Conservation (phyloP, 2,888 invertebrate species). For the Cacoxenus indagator region DNA sequence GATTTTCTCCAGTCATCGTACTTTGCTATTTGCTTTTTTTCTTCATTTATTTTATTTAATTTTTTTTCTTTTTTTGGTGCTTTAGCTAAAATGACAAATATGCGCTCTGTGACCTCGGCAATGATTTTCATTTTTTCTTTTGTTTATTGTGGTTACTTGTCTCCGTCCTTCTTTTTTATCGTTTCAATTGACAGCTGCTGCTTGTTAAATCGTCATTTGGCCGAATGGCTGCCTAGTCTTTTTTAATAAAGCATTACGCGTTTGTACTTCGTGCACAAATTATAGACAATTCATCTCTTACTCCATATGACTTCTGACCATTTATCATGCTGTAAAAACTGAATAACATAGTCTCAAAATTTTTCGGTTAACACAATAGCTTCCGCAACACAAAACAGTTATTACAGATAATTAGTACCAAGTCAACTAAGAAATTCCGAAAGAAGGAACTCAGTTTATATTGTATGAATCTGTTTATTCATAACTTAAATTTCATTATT, state of each 20-base stretch:
- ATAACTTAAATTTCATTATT: too few relatives aligned
- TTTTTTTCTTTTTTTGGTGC: background rate
- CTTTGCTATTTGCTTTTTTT: background rate
- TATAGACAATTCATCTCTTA: too few relatives aligned
- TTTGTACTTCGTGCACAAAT: background rate
- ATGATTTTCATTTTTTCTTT: background rate
- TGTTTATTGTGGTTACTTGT: background rate
- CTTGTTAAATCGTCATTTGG: conserved; percentile 19
- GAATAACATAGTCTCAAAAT: too few relatives aligned
- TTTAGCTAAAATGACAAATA: conserved; percentile 17
- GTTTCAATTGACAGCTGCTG: conserved; percentile 21
- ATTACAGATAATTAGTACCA: too few relatives aligned
- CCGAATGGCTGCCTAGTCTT: background rate
- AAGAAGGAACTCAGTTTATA: too few relatives aligned
- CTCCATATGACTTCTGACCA: too few relatives aligned
- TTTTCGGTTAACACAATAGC: too few relatives aligned
- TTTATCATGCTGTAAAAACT: too few relatives aligned
- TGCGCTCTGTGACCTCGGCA: conserved; percentile 16
- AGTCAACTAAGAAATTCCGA: too few relatives aligned
- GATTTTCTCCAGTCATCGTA: background rate
- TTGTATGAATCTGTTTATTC: too few relatives aligned
- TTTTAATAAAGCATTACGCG: background rate
- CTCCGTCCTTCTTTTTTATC: background rate
- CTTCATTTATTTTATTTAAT: background rate
- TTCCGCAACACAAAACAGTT: too few relatives aligned